A percentile compares a stretch with the other conserved stretches of the same genome.
Conservation (phyloP, 1,140 invertebrate species). For the Apocrypta bakeri region DNA sequence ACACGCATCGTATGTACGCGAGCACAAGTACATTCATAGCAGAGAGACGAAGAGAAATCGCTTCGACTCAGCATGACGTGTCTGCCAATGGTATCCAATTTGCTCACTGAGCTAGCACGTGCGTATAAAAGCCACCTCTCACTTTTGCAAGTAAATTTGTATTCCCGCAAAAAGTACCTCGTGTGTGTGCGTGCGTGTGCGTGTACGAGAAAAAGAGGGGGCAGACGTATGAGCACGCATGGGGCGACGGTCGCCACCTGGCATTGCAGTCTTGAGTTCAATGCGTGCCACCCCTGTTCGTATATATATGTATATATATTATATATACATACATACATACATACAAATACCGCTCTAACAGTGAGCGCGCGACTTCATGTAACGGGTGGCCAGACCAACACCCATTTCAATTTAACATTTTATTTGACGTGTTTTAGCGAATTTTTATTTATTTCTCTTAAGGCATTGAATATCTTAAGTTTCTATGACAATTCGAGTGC, state of each 20-base stretch:
- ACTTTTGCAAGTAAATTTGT: not conserved
- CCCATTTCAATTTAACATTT: no score
- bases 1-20: not conserved
- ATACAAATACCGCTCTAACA: not conserved
- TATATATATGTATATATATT: no score
- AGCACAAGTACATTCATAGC: not conserved
- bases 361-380: conserved; percentile 34
- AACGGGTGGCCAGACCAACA: not conserved
- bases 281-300: conserved; percentile 59
- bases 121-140: not conserved
- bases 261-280: conserved; percentile 56
- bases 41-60: no score
- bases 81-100: conserved; percentile 41
- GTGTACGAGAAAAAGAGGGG: conserved; percentile 45
- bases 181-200: not conserved
- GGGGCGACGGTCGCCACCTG: conserved; percentile 67
- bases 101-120: not conserved
- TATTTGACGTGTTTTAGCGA: no score
- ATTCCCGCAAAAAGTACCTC: conserved; percentile 2
- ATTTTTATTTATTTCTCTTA: no score
- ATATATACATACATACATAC: no score
- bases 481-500: no score
- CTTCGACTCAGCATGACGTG: conserved; percentile 40
- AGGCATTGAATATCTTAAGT: no score
- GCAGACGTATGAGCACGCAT: conserved; percentile 67